Evolutionary conservation across 2,797 vertebrate species (phyloP).

Genomic region (Mastacembelus armatus): DNA sequence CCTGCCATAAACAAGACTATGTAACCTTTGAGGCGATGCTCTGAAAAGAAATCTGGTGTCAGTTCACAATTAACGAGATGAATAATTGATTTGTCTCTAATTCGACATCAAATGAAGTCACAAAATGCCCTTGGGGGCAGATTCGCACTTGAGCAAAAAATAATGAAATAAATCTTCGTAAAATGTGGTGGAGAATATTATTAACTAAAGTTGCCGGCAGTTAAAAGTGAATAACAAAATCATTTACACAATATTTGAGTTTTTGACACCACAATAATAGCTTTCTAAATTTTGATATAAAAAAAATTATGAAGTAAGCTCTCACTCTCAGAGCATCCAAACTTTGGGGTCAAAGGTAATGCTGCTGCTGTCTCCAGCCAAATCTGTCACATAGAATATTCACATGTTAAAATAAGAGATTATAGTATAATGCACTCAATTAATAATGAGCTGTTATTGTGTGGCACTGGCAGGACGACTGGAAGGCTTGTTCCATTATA

Average conservation of each 20-base stretch:
- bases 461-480: neutral
- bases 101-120: constrained; percentile 40
- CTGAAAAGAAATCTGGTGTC: constrained; percentile 14
- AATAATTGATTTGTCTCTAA: constrained; percentile 53
- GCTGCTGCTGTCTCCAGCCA: no score
- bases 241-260: neutral
- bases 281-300: no score
- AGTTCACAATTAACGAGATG: constrained; percentile 27
- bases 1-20: neutral
- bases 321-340: neutral
- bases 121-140: constrained; percentile 20
- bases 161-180: neutral
- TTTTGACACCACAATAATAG: neutral
- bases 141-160: constrained; percentile 9
- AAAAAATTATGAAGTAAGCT: neutral
- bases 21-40: neutral
- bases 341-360: constrained; percentile 1
- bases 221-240: constrained; percentile 3
- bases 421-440: no score
- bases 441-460: no score
- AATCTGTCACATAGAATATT: no score
- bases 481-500: neutral
- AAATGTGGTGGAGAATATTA: neutral
- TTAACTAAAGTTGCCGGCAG: neutral
- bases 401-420: neutral